These are phyloP conservation scores for Patella depressa DNA, from an alignment of 2,888 invertebrate genomes.

Conservation along the genomic window DNA sequence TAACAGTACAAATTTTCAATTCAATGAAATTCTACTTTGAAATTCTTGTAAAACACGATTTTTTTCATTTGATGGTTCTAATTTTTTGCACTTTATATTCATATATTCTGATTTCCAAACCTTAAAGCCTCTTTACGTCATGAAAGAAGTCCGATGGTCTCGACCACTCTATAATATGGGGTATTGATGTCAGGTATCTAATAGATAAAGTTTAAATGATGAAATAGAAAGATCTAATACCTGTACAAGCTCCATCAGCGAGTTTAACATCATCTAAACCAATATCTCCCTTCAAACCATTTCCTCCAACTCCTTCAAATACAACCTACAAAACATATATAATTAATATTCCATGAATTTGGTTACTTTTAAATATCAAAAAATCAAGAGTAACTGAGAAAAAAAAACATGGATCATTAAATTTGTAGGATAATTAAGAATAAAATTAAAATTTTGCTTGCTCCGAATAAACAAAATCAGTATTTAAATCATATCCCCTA, in stretches of 20 bases:
- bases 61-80: too few relatives aligned
- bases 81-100: too few relatives aligned
- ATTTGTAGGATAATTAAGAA: not conserved
- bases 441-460: conserved; percentile 3
- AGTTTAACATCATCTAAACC: conserved; percentile 60
- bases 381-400: not conserved
- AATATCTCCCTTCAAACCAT: conserved; percentile 52
- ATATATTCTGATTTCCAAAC: too few relatives aligned
- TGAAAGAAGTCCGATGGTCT: too few relatives aligned
- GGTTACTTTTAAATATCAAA: not conserved
- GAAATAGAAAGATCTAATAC: conserved; percentile 24
- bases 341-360: not conserved
- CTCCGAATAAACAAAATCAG: not conserved
- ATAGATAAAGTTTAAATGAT: too few relatives aligned
- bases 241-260: conserved; percentile 46
- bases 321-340: conserved; percentile 45
- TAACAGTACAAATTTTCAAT: too few relatives aligned
- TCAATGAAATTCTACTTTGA: too few relatives aligned
- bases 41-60: too few relatives aligned
- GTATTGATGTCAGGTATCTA: too few relatives aligned
- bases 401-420: conserved; percentile 1
- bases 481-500: too few relatives aligned
- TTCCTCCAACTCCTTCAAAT: conserved; percentile 52
- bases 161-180: too few relatives aligned
- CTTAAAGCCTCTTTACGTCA: too few relatives aligned